These are phyloP conservation scores for Drosophila subpulchrella DNA, from an alignment of 1,140 invertebrate species.

Conservation along the genomic window DNA sequence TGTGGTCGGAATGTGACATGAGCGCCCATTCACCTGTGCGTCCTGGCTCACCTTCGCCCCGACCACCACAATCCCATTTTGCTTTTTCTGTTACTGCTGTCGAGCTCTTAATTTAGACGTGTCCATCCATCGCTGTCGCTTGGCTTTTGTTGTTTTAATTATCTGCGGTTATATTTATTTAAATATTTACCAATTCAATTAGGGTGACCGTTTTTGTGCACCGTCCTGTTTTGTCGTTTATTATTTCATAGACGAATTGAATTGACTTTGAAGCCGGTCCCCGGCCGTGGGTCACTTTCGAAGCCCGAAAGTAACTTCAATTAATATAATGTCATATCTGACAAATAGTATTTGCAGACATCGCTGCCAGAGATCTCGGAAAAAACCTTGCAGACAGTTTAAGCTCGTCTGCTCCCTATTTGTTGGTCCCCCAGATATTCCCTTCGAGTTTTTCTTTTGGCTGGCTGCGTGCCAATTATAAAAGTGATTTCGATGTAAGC, in stretches of 20 bases:
- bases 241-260: conserved; percentile 57
- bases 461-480: conserved; percentile 82
- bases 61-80: not conserved
- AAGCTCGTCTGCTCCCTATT: conserved; percentile 19
- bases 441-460: conserved; percentile 63
- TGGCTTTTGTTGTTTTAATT: conserved; percentile 83
- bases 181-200: conserved; percentile 84
- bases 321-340: conserved; percentile 79
- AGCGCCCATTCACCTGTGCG: conserved; percentile 43
- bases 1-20: conserved; percentile 68
- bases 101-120: conserved; percentile 79
- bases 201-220: conserved; percentile 42
- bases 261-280: conserved; percentile 57
- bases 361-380: conserved; percentile 53
- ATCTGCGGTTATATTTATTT: conserved; percentile 83
- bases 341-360: conserved; percentile 75
- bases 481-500: conserved; percentile 81
- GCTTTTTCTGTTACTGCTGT: conserved; percentile 30
- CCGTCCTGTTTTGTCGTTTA: conserved; percentile 40
- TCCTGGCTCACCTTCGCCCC: conserved; percentile 7
- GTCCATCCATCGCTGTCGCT: conserved; percentile 63
- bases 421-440: conserved; percentile 20
- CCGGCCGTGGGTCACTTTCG: conserved; percentile 10
- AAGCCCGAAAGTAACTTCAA: conserved; percentile 62
- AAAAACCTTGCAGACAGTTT: conserved; percentile 59